phyloP scores from a whole-genome alignment of 2,113 vertebrate species.

The Meriones unguiculatus region DNA sequence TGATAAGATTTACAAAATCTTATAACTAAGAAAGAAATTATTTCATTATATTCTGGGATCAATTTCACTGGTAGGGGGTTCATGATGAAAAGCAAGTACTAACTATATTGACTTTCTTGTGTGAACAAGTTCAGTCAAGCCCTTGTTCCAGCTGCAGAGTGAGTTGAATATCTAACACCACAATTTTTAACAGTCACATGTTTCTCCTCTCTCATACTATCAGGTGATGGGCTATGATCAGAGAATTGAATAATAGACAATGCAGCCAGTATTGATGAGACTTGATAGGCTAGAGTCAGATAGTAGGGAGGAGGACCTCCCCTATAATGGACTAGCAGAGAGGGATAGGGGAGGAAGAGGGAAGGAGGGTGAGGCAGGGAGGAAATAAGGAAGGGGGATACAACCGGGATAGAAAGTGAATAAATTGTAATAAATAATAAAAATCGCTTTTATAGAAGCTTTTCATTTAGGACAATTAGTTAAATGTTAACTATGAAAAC shows the following conservation, averaged over 20 bases:
- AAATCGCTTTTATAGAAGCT: not conserved
- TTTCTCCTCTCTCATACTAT: constrained; percentile 19
- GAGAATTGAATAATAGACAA: not conserved
- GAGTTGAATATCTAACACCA: not conserved
- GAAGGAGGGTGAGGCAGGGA: too few species aligned
- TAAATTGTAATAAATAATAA: too few species aligned
- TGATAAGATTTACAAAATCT: not conserved
- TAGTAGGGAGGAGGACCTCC: too few species aligned
- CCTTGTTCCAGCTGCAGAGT: not conserved
- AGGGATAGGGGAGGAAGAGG: too few species aligned
- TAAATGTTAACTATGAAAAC: constrained; percentile 18
- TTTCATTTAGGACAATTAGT: not conserved
- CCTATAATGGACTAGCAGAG: too few species aligned
- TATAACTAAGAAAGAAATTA: constrained; percentile 18
- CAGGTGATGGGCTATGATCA: not conserved
- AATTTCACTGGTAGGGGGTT: not conserved
- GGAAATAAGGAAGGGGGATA: too few species aligned
- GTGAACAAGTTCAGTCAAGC: not conserved
- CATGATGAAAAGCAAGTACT: not conserved
- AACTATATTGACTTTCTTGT: not conserved
- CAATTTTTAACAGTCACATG: not conserved
- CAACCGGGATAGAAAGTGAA: too few species aligned
- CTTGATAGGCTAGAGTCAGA: too few species aligned
- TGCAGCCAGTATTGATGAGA: too few species aligned
- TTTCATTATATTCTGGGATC: not conserved